Conservation (phyloP, 2,113 vertebrate species). For the Myiopsitta monachus region DNA sequence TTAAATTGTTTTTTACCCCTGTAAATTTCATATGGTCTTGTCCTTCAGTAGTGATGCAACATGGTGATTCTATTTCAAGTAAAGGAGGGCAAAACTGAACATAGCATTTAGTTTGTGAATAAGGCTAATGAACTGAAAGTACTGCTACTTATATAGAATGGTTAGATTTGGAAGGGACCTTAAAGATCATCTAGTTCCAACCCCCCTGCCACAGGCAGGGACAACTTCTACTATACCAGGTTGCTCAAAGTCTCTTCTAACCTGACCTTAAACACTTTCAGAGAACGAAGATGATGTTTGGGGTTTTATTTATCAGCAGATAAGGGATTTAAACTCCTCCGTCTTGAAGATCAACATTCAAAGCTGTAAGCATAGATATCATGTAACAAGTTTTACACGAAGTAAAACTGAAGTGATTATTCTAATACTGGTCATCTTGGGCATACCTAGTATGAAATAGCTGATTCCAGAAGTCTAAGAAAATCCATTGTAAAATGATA, state of each 20-base stretch:
- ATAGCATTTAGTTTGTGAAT: not conserved
- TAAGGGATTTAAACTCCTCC: not conserved
- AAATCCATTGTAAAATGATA: not conserved
- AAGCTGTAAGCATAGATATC: not conserved
- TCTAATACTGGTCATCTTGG: not conserved
- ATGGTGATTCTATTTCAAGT: not conserved
- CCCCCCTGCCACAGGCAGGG: not conserved
- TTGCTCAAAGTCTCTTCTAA: not conserved
- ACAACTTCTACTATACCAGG: not conserved
- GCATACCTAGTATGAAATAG: not conserved
- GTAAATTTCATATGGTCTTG: not conserved
- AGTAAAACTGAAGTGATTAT: not conserved
- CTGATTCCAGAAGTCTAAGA: not conserved
- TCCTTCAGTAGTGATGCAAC: not conserved
- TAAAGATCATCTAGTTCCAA: not conserved
- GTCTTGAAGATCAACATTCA: not conserved
- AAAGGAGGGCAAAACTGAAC: not conserved
- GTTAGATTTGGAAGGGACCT: not conserved
- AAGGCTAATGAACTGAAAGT: not conserved
- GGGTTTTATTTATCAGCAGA: not conserved
- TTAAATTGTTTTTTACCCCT: not conserved
- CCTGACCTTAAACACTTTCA: not conserved
- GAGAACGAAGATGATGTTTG: not conserved
- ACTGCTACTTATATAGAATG: not conserved
- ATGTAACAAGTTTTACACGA: not conserved